These are phyloP conservation scores for Cyclophora punctaria DNA, from an alignment of 2,888 invertebrate species.

Conservation along the genomic window DNA sequence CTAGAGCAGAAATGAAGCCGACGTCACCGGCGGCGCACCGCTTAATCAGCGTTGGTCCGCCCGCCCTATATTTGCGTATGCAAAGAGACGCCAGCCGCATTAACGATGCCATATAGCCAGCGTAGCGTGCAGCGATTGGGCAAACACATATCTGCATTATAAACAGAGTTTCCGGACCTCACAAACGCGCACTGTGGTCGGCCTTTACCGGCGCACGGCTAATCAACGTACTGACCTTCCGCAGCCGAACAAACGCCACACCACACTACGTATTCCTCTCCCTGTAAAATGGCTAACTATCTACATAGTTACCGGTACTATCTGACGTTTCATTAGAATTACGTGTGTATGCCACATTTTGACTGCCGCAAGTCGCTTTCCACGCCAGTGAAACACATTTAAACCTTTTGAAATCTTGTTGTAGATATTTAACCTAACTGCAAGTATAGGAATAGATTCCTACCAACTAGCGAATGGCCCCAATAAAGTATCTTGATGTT, in stretches of 20 bases:
- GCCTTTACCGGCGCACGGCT: constrained; percentile 70
- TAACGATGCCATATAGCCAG: constrained; percentile 76
- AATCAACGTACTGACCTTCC: constrained; percentile 73
- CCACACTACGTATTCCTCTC: constrained; percentile 35
- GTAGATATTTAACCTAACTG: no score
- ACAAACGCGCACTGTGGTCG: constrained; percentile 73
- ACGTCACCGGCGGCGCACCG: constrained; percentile 60
- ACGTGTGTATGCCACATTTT: constrained; percentile 11
- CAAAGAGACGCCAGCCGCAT: constrained; percentile 73
- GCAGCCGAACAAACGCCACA: constrained; percentile 56
- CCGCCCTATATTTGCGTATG: constrained; percentile 76
- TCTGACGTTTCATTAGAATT: constrained; percentile 24
- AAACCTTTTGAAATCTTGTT: no score
- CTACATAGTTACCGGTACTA: constrained; percentile 24
- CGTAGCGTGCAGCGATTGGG: constrained; percentile 74
- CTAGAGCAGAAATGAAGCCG: constrained; percentile 58
- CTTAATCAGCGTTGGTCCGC: constrained; percentile 70
- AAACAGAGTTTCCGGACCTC: constrained; percentile 67
- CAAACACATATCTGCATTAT: constrained; percentile 77
- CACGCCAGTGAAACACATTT: no score
- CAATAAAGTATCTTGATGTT: no score
- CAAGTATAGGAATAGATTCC: no score
- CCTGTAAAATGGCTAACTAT: constrained; percentile 33
- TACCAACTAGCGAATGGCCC: no score
- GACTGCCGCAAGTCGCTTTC: constrained; percentile 2